Evolutionary conservation across 2,113 vertebrate species (phyloP), one percentile per base, ranked within the genome.

Genomic region (Lampris megalopsis): DNA sequence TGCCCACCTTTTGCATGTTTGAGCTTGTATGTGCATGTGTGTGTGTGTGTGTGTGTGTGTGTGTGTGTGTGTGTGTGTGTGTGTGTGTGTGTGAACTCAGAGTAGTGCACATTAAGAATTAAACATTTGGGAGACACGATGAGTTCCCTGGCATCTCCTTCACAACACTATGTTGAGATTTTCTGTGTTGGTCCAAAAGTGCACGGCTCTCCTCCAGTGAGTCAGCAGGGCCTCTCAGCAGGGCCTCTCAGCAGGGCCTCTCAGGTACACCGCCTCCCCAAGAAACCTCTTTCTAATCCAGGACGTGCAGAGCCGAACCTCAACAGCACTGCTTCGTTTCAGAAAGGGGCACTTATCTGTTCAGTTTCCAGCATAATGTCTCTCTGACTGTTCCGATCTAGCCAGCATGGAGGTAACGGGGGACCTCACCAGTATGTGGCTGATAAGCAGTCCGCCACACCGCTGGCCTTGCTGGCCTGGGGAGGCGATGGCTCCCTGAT

Each of bases 381-480:
- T 10, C 69, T 62, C 65, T 75, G 86, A 88, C 84, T 85, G 86
- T 77, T 47, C 68, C 68, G 78, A 79, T 86, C 82, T 71, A 82
- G 74, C 63, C 24, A 13, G 42, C 36, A 4, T 60, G 68, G 69
- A 72, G 75, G 71, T 85, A 73, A 66, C 43, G 52, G 79, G 63
- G 83, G 63, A 79, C 62, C 57, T 81, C 78, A 65, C 75, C 77
- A 69, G 76, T 68, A 61, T 66, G 68, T 58, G 62, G 58, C 74
- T 84, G 84, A 86, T 90, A 90, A 91, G 87, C 89, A 90, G 82
- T 85, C 76, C 86, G 73, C 79, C 79, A 71, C 75, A 75, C 71
- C 80, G 73, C 65, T 78, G 75, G 75, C 58, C 35, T 35, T 58
- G 75, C 4, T 2, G 58, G 70, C 70, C 81, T 61, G 13, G 8